These are phyloP conservation scores for Ormyrus thymus DNA, from an alignment of 2,888 invertebrate genomes.

Conservation along the genomic window DNA sequence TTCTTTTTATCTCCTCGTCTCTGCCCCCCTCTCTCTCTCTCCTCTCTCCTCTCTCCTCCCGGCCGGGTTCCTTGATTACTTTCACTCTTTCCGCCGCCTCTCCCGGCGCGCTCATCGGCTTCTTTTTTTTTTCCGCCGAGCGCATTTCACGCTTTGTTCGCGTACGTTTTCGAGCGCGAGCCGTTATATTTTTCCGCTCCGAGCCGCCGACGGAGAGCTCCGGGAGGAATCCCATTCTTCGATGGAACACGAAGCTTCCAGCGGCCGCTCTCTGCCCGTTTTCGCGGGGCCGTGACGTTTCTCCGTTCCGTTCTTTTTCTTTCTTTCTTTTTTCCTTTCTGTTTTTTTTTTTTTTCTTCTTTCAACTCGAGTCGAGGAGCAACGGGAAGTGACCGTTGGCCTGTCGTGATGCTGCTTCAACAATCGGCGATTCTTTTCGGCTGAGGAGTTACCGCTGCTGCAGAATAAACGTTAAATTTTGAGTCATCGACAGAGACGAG, in stretches of 20 bases:
- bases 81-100: constrained; percentile 33
- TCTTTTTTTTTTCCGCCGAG: constrained; percentile 48
- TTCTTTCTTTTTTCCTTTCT: too few species aligned
- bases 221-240: not conserved
- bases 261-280: not conserved
- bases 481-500: too few species aligned
- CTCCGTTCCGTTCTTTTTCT: too few species aligned
- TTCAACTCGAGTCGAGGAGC: too few species aligned
- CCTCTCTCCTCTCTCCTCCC: constrained; percentile 17
- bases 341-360: too few species aligned
- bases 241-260: constrained; percentile 51
- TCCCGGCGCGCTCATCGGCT: not conserved
- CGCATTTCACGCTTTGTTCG: constrained; percentile 38
- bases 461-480: too few species aligned
- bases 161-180: constrained; percentile 51
- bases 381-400: too few species aligned
- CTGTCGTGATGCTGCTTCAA: too few species aligned
- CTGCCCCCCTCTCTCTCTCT: not conserved
- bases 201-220: constrained; percentile 31
- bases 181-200: constrained; percentile 57
- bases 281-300: too few species aligned
- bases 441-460: too few species aligned
- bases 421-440: too few species aligned
- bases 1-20: constrained; percentile 42
- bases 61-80: constrained; percentile 32